These are phyloP conservation scores for Equus przewalskii DNA, from an alignment of 2,113 vertebrate species.

Conservation along the genomic window DNA sequence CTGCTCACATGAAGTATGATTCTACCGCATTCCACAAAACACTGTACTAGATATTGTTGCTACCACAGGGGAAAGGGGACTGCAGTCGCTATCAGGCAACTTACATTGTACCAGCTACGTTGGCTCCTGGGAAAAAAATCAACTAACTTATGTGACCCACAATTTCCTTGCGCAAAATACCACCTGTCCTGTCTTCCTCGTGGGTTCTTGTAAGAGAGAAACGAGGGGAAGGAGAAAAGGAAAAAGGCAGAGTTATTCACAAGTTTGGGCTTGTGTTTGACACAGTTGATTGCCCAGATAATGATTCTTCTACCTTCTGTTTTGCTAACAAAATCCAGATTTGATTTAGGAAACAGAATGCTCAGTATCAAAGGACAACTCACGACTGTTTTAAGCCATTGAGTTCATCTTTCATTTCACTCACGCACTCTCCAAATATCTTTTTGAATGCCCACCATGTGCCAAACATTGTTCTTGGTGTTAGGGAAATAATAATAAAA, in stretches of 20 bases:
- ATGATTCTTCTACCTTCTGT: constrained; percentile 21
- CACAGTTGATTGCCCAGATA: neutral
- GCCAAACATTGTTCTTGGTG: constrained; percentile 26
- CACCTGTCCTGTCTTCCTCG: neutral
- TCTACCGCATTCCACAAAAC: constrained; percentile 10
- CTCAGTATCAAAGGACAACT: neutral
- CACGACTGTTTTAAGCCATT: neutral
- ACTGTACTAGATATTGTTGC: neutral
- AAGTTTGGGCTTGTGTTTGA: neutral
- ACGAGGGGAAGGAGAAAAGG: neutral
- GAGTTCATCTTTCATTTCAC: constrained; percentile 40
- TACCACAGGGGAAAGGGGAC: neutral
- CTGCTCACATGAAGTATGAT: neutral
- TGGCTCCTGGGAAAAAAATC: neutral
- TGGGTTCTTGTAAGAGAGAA: constrained; percentile 16
- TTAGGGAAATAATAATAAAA: constrained; percentile 20
- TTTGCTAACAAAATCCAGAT: constrained; percentile 39
- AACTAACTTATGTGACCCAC: neutral
- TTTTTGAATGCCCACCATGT: neutral
- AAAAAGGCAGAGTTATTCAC: neutral
- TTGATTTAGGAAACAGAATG: constrained; percentile 8
- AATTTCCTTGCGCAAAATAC: constrained; percentile 9
- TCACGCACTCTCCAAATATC: neutral
- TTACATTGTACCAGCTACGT: neutral
- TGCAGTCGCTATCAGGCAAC: neutral